phyloP scores from a whole-genome alignment of 2,797 vertebrate genomes.

The Buphagus erythrorhynchus region DNA sequence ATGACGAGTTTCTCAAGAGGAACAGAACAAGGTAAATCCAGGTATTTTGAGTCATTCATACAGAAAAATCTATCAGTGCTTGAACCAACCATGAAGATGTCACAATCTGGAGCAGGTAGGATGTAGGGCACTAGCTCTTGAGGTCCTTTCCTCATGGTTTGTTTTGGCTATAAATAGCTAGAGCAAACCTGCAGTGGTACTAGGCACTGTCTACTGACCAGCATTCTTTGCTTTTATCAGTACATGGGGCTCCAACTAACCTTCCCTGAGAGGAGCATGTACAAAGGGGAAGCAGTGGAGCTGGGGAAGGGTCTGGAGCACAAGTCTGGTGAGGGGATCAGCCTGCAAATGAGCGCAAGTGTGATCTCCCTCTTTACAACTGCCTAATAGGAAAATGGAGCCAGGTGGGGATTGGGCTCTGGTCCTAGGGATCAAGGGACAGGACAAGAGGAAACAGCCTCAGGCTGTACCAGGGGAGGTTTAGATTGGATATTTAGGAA shows the following conservation, averaged over 20 bases:
- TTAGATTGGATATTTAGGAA: neutral
- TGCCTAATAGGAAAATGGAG: neutral
- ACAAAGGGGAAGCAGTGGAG: neutral
- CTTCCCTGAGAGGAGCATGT: neutral
- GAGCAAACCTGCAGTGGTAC: neutral
- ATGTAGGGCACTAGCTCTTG: neutral
- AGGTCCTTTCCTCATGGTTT: neutral
- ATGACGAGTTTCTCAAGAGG: neutral
- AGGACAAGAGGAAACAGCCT: neutral
- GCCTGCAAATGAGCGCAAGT: neutral
- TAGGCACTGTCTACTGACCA: accelerated
- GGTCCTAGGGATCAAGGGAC: neutral
- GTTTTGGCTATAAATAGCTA: neutral
- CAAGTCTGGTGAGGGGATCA: neutral
- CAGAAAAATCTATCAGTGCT: neutral
- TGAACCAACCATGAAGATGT: neutral
- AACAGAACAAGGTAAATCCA: accelerated
- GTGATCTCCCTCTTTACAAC: neutral
- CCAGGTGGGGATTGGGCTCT: neutral
- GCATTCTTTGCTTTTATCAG: neutral
- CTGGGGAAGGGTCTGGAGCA: neutral
- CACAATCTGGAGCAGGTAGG: neutral
- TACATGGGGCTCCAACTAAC: neutral
- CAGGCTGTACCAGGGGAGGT: neutral
- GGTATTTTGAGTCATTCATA: neutral